Evolutionary conservation across 1,140 invertebrate genomes (phyloP).

Genomic region (Saccostrea echinata): DNA sequence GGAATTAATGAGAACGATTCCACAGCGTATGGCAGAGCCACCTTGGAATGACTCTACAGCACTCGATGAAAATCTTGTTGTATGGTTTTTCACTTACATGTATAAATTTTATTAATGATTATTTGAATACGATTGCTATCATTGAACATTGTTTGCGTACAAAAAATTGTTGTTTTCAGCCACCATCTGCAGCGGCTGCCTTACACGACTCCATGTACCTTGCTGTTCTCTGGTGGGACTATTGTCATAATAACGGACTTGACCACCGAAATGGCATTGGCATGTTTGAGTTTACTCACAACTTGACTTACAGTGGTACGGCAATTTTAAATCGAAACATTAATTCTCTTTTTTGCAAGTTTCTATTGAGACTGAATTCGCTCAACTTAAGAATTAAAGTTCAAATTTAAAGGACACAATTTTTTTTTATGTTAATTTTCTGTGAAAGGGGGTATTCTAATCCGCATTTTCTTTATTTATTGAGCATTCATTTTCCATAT

Average conservation of each 20-base stretch:
- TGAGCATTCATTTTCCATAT: too few species aligned
- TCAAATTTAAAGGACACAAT: too few species aligned
- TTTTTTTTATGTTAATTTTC: too few species aligned
- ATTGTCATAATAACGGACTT: background rate
- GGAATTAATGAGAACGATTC: background rate
- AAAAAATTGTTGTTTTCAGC: background rate
- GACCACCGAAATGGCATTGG: background rate
- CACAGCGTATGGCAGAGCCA: background rate
- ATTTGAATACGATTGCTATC: background rate
- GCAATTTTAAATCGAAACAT: too few species aligned
- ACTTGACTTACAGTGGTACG: slow-evolving; percentile 1
- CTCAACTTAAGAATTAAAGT: too few species aligned
- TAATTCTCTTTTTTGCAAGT: too few species aligned
- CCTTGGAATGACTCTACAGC: slow-evolving; percentile 29
- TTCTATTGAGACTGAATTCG: too few species aligned
- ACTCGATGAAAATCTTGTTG: background rate
- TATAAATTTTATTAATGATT: background rate
- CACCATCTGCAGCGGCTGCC: background rate
- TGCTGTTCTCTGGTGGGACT: slow-evolving; percentile 28
- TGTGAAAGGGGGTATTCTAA: too few species aligned
- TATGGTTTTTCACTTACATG: background rate
- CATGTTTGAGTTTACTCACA: slow-evolving; percentile 10
- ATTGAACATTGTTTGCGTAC: background rate
- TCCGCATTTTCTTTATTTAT: too few species aligned
- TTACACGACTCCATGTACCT: slow-evolving; percentile 24